Evolutionary conservation across 2,113 vertebrate genomes (phyloP).

Genomic region (Ammospiza nelsoni): DNA sequence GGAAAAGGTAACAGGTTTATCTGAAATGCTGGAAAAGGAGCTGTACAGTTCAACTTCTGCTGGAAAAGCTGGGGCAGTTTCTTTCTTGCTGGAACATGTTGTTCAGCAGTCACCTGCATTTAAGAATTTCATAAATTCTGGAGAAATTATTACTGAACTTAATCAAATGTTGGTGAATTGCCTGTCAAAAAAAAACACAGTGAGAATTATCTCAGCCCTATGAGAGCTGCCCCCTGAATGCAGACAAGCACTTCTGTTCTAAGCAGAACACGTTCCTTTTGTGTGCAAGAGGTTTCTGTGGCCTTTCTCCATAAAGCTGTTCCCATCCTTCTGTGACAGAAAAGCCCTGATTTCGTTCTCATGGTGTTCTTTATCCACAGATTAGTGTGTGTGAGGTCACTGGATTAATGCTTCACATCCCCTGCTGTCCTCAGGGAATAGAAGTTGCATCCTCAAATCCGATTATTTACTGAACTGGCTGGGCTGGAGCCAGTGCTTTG

Average conservation of each 20-base stretch:
- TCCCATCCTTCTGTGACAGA: background rate
- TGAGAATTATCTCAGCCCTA: background rate
- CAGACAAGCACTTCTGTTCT: background rate
- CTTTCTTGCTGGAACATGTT: background rate
- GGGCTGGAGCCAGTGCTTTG: background rate
- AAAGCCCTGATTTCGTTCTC: background rate
- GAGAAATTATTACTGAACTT: accelerated
- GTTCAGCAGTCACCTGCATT: background rate
- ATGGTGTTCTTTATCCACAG: background rate
- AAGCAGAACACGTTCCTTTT: background rate
- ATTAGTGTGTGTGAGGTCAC: background rate
- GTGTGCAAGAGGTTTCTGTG: background rate
- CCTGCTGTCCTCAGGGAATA: constrained; percentile 3
- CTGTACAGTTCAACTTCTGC: background rate
- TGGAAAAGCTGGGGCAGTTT: background rate
- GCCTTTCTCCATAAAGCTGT: background rate
- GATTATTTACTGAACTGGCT: background rate
- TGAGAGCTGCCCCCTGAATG: background rate
- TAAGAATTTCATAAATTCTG: background rate
- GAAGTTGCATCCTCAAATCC: background rate
- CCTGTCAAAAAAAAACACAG: background rate
- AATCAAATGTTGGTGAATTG: background rate
- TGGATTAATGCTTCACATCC: constrained; percentile 3
- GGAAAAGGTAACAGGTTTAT: background rate
- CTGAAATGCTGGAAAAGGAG: background rate